Evolutionary conservation across 2,113 vertebrate genomes (phyloP).

Genomic region (Podiceps cristatus): DNA sequence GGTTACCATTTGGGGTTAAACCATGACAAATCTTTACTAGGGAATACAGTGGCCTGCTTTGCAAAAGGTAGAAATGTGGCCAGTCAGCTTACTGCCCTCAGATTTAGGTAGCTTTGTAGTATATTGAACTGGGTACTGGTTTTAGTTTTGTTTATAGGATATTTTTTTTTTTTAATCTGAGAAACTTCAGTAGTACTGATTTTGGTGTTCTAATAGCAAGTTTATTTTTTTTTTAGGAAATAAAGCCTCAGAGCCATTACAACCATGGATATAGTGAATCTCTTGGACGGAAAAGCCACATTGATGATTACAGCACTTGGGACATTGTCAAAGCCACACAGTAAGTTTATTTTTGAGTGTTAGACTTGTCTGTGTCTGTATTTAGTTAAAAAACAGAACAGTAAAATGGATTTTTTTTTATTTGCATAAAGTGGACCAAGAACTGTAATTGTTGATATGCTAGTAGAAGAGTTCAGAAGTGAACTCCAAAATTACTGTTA

Average conservation of each 20-base stretch:
- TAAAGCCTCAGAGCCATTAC: constrained; percentile 95
- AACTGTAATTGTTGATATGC: neutral
- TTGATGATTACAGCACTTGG: constrained; percentile 99
- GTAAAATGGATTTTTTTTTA: neutral
- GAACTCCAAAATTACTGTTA: neutral
- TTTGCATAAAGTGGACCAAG: neutral
- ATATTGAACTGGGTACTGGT: neutral
- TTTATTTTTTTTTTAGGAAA: constrained; percentile 83
- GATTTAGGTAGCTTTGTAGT: neutral
- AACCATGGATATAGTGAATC: constrained; percentile 95
- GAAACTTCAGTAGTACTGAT: neutral
- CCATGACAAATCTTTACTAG: neutral
- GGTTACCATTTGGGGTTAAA: too few relatives aligned
- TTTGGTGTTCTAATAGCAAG: neutral
- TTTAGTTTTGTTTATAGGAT: neutral
- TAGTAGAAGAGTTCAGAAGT: neutral
- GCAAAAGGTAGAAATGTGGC: neutral
- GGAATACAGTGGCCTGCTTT: neutral
- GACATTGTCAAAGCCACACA: constrained; percentile 99
- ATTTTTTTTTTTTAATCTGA: neutral
- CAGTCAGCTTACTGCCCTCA: neutral
- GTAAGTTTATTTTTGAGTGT: constrained; percentile 81
- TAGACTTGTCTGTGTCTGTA: neutral
- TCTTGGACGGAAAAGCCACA: constrained; percentile 91
- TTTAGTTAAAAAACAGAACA: neutral